Base-by-base conservation (phyloP, 2,797 vertebrate genomes). In the Sorex maritimensis region DNA sequence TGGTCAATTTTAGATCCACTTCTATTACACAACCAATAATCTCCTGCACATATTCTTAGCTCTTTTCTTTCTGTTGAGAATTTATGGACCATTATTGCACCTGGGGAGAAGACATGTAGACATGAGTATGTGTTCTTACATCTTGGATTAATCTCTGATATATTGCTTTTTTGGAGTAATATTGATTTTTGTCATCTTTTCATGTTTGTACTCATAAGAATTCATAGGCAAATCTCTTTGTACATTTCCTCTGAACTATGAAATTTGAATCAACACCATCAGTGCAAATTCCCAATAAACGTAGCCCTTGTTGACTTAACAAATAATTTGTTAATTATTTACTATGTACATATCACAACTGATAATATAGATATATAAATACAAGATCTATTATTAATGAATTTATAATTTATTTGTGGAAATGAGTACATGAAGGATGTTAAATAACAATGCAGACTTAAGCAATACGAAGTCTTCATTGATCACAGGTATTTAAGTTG, bases 221-320 rank as follows among this genome's bases (percentile, higher is more conserved):
- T 9, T 81, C 75, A 80, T 6, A 46, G 52, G 38, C 44, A 41
- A 67, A 55, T 86, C 28, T 75, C 23, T 28, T 78, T 90, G 41
- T 55, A 72, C n/a, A 73, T 86, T 49, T 90, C 46, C 90, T 90
- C 38, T 86, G 71, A 82, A 73, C 21, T 11, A 15, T 41, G 55
- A 8, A 78, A 17, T 73, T 73, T 79, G 82, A 73, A 49, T 90
- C 12, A 72, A 28, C 65, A 86, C 52, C 82, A 77, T 15, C 17
- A 55, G 26, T 78, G 14, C 34, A 52, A 65, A 72, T 78, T 81
- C 24, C 86, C 71, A 86, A 41, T 68, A 95, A 55, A 78, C 55
- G 26, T 61, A 82, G 87, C 34, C n/a, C 86, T 82, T 86, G 73
- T 79, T 86, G n/a, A 90, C 68, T 67, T 86, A 95, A 72, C 26